Evolutionary conservation across 2,888 invertebrate species (phyloP).

Genomic region (Diloba caeruleocephala): DNA sequence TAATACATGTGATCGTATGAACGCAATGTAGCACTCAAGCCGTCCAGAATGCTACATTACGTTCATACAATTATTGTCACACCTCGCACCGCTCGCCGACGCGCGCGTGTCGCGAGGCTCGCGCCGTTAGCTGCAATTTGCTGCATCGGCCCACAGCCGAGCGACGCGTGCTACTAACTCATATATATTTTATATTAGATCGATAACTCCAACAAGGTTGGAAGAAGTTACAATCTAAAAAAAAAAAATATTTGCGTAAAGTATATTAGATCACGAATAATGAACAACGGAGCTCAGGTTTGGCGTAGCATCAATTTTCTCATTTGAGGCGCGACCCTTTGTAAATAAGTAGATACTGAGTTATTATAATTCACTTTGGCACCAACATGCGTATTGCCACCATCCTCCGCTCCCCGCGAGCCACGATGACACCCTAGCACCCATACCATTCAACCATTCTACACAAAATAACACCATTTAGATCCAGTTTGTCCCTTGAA

Average conservation of each 20-base stretch:
- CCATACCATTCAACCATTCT: background rate
- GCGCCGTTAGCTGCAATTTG: no score
- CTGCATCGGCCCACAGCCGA: no score
- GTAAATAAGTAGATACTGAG: conserved; percentile 17
- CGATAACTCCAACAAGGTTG: conserved; percentile 3
- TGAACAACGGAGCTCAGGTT: conserved; percentile 12
- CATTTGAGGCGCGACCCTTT: conserved; percentile 20
- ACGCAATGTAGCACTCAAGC: no score
- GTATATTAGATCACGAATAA: conserved; percentile 20
- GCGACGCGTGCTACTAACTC: no score
- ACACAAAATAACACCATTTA: conserved; percentile 11
- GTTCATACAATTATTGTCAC: no score
- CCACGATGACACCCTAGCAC: background rate
- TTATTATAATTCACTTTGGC: conserved; percentile 30
- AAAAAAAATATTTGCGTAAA: conserved; percentile 12
- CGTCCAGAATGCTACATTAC: no score
- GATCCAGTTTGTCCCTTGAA: conserved; percentile 5
- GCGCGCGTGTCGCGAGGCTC: no score
- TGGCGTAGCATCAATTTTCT: conserved; percentile 31
- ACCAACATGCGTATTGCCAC: background rate
- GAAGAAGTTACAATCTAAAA: conserved; percentile 5
- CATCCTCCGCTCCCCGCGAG: background rate
- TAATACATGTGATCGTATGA: no score
- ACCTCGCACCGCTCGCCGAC: no score
- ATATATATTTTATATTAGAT: background rate